Base-by-base conservation (phyloP, 2,888 invertebrate species). In the Mimachlamys varia region DNA sequence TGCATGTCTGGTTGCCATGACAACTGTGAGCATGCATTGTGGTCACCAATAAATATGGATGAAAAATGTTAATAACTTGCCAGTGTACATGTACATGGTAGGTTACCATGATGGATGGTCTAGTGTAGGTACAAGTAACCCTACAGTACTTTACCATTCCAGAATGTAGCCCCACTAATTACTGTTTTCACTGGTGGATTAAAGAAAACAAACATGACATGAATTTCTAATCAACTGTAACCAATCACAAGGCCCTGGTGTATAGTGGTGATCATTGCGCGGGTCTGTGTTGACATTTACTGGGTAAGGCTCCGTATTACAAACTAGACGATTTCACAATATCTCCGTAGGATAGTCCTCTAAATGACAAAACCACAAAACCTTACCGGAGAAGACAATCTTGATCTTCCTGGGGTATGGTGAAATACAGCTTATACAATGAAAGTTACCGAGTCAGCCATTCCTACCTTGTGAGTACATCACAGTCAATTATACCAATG, bases 31-130 rank as follows among this genome's bases (percentile, higher is more conserved):
- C 22, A 76, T 76, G 22, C 76, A 76, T 76, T 22, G 12, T 33
- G 33, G 33, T 76, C 76, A 76, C 33, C 76, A 76, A 76, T 76
- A 76, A 76, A 76, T 76, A 76, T 33, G 33, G 76, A 76, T 76
- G 76, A 76, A 27, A 76, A 76, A 76, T 62, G n/a, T 62, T 62
- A 62, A 33, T 10, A 27, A 12, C 76, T 17, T 7, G 12, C 1
- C 17, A 10, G 76, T 27, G 76, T n/a, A n/a, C n/a, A n/a, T n/a
- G n/a, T n/a, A 10, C 27, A 22, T 33, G 27, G 22, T 76, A 19
- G 15, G 22, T 22, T 58, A 33, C 22, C 4, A 76, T 76, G 76
- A 76, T 76, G 15, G 76, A 76, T 76, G 76, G 53, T 53, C 19
- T 53, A 19, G 53, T 10, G 5, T 53, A 53, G 7, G 76, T 76